phyloP scores from a whole-genome alignment of 2,113 vertebrate species.

The Hassar affinis region DNA sequence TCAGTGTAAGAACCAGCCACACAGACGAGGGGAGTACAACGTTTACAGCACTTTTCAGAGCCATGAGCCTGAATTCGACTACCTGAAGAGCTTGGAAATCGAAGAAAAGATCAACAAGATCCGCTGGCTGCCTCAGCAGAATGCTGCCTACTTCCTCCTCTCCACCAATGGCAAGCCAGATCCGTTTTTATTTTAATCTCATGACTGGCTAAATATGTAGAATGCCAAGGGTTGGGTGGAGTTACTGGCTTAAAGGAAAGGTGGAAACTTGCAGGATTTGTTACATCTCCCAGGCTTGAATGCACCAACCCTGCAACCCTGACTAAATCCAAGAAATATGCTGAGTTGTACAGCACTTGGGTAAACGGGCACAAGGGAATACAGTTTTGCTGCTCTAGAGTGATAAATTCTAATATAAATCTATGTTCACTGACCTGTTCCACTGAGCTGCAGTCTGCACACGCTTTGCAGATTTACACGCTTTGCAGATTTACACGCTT shows the following conservation, averaged over 20 bases:
- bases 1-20: conserved; percentile 87
- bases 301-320: neutral
- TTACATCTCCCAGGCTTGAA: neutral
- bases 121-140: conserved; percentile 89
- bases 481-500: conserved; percentile 6
- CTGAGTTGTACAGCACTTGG: neutral
- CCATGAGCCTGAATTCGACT: conserved; percentile 91
- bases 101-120: conserved; percentile 95
- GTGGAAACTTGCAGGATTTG: neutral
- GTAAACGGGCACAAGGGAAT: neutral
- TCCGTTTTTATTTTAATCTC: neutral
- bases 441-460: neutral
- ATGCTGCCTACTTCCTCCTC: conserved; percentile 86
- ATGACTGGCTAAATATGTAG: neutral
- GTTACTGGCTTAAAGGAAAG: neutral
- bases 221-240: neutral
- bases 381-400: conserved; percentile 8
- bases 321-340: neutral
- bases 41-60: conserved; percentile 96
- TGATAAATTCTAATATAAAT: conserved; percentile 9
- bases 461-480: conserved; percentile 13
- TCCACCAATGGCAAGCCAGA: conserved; percentile 81
- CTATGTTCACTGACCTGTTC: conserved; percentile 20
- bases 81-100: conserved; percentile 90
- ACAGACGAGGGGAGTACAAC: conserved; percentile 88